Evolutionary conservation across 2,797 vertebrate species (phyloP).

Genomic region (Mallotus villosus): DNA sequence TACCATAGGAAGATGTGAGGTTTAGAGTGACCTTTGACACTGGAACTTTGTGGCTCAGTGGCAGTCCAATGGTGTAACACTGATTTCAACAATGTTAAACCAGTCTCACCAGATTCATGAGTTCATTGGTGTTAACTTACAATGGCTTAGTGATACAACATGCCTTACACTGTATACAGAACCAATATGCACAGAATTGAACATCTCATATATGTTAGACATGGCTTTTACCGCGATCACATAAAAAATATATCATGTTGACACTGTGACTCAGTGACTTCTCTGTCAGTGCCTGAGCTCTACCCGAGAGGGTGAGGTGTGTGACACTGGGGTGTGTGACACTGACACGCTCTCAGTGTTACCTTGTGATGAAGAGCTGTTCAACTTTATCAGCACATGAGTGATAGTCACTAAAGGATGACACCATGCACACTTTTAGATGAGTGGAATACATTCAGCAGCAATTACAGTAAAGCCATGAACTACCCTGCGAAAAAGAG

Average conservation of each 20-base stretch:
- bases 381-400: neutral
- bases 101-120: no score
- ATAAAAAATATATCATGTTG: neutral
- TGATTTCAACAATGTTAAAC: no score
- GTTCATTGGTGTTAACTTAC: no score
- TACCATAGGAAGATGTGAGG: neutral
- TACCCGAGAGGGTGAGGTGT: no score
- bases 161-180: neutral
- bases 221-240: neutral
- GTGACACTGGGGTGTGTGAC: no score
- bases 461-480: no score
- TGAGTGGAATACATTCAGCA: no score
- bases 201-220: neutral
- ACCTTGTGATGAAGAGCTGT: conserved; percentile 2
- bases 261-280: conserved; percentile 1
- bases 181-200: neutral
- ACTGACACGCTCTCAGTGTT: neutral
- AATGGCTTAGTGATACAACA: neutral
- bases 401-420: no score
- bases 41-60: no score
- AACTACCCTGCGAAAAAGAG: no score
- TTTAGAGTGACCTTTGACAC: neutral
- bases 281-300: neutral
- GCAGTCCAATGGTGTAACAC: no score
- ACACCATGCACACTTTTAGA: no score